Evolutionary conservation across 2,113 vertebrate genomes (phyloP).

Genomic region (Bos javanicus): DNA sequence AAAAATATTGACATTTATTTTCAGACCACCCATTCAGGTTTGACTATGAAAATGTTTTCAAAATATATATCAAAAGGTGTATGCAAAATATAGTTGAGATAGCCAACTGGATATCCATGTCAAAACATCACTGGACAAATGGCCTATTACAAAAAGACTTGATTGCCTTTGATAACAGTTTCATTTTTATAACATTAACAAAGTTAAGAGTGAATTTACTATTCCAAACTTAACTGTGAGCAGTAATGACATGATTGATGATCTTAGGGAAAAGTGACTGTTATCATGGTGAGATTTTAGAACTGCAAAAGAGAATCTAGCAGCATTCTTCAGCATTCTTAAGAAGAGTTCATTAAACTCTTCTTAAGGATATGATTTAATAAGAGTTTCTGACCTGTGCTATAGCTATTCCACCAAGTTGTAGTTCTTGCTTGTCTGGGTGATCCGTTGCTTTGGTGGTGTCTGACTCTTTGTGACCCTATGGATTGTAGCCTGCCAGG

Average conservation of each 20-base stretch:
- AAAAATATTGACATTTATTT: not conserved
- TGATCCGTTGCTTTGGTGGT: rapidly evolving
- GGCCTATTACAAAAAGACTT: not conserved
- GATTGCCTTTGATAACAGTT: not conserved
- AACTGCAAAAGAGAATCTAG: not conserved
- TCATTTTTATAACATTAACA: not conserved
- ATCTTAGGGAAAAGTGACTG: not conserved
- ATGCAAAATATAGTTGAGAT: not conserved
- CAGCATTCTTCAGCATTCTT: not conserved
- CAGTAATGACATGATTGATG: not conserved
- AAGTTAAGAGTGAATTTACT: not conserved
- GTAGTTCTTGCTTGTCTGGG: not conserved
- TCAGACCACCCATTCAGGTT: not conserved
- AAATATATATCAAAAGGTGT: not conserved
- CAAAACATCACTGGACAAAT: not conserved
- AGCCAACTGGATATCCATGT: not conserved
- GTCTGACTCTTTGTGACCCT: not conserved
- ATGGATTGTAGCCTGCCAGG: not conserved
- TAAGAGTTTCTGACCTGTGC: not conserved
- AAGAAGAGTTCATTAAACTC: not conserved
- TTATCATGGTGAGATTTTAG: not conserved
- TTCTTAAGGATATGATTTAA: not conserved
- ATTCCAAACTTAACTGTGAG: not conserved
- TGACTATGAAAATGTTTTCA: not conserved
- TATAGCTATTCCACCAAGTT: not conserved